phyloP scores from a whole-genome alignment of 92 coral and sea anemone genomes.

The Porites cylindrica region DNA sequence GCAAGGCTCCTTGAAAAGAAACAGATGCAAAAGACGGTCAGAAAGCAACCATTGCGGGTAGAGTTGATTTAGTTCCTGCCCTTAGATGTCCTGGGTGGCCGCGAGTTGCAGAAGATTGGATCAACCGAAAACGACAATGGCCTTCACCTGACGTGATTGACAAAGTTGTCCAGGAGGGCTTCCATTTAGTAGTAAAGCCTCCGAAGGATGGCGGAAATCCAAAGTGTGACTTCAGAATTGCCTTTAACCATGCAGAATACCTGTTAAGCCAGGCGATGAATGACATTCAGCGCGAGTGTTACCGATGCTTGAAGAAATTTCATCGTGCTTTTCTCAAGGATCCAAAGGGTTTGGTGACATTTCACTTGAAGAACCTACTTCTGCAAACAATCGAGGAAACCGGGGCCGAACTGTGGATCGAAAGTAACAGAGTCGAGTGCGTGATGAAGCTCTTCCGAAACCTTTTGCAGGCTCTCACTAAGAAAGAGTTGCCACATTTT shows the following conservation, averaged over 20 bases:
- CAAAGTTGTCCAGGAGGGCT: constrained; percentile 53
- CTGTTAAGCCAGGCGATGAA: constrained; percentile 69
- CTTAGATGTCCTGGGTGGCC: constrained; percentile 83
- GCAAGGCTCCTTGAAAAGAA: not conserved
- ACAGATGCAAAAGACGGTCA: not conserved
- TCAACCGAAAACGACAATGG: constrained; percentile 79
- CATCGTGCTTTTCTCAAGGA: constrained; percentile 48
- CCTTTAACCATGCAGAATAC: constrained; percentile 83
- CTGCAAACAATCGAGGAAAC: constrained; percentile 70
- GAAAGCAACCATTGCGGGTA: not conserved
- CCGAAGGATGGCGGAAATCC: constrained; percentile 47
- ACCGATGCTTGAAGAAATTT: constrained; percentile 76
- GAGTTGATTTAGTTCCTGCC: constrained; percentile 77
- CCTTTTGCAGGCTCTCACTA: constrained; percentile 58
- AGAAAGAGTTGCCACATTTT: constrained; percentile 64
- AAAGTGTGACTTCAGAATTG: constrained; percentile 74
- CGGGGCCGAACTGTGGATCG: constrained; percentile 62
- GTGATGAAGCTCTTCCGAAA: constrained; percentile 71
- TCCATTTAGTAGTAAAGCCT: constrained; percentile 78
- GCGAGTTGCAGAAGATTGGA: constrained; percentile 66
- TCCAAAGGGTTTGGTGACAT: constrained; percentile 62
- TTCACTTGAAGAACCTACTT: constrained; percentile 72
- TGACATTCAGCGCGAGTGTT: constrained; percentile 74
- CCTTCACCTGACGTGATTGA: constrained; percentile 62
- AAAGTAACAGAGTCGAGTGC: constrained; percentile 61